Base-by-base conservation (phyloP, 2,113 vertebrate species). In the Hiodon alosoides region DNA sequence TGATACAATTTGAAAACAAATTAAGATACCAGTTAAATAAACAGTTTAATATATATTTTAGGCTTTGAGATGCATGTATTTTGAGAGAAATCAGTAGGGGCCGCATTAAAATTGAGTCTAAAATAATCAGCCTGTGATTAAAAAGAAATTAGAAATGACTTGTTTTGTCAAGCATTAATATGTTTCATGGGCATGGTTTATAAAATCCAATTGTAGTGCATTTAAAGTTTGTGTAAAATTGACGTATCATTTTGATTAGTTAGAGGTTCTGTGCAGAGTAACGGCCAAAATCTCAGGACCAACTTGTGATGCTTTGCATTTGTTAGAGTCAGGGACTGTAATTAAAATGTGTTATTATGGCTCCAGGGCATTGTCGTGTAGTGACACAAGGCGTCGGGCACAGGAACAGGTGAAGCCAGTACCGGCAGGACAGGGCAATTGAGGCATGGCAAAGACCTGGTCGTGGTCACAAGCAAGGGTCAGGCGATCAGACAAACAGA, bases 291-390 rank as follows among this genome's bases (percentile, higher is more conserved):
- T 52, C 51, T 72, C 59, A 52, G 50, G 31, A 31, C 31, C 31
- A 31, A 31, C 31, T 31, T 31, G 31, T 31, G 31, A 31, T 31
- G 31, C 31, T 31, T 31, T 31, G 1, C 31, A 31, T 31, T 31
- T 31, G 31, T 31, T 31, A 31, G 31, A 31, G 31, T 31, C 31
- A 10, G 54, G 64, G 3, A 2, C 53, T 58, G 62, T 74, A 46
- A 74, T 74, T 67, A 57, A 17, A 67, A 67, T 14, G 61, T 62
- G 31, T 58, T 57, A n/a, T 8, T 14, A 14, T 50, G n/a, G 54
- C 61, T 73, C 72, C 3, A 55, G 54, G 52, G 51, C 72, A 5
- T 50, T 13, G 3, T 54, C 3, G 7, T 51, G 10, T 67, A 5
- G 11, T 9, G 46, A 31, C 31, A 31, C 31, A 2, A 31, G 31